Conservation (phyloP, 2,888 invertebrate species). For the Auanema freiburgensis region DNA sequence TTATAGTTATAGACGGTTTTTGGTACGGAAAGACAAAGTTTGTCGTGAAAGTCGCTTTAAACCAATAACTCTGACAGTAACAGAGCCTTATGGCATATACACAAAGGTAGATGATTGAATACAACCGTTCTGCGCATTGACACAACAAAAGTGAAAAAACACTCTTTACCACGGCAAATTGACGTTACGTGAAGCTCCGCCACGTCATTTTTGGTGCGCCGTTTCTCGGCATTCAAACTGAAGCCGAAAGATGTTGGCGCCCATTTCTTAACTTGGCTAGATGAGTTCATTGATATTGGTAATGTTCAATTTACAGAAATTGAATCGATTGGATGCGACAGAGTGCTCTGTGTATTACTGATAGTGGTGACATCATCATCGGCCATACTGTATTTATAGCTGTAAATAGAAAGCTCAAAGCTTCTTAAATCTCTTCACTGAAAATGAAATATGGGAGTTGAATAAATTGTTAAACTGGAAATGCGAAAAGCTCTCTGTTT, state of each 20-base stretch:
- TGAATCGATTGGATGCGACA: not conserved
- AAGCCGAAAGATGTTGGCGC: no score
- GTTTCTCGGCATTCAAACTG: no score
- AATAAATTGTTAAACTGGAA: no score
- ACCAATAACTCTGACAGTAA: not conserved
- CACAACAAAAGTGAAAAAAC: no score
- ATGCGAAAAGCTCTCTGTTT: no score
- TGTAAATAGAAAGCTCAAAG: no score
- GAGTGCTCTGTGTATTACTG: slow-evolving; percentile 2
- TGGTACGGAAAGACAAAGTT: not conserved
- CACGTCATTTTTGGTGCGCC: no score
- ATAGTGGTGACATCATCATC: not conserved
- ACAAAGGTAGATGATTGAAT: not conserved
- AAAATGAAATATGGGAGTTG: no score
- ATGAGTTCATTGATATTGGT: not conserved
- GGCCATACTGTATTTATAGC: not conserved
- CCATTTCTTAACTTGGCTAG: not conserved
- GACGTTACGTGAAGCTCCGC: no score
- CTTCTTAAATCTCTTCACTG: no score
- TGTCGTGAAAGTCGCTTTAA: slow-evolving; percentile 5
- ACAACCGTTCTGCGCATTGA: no score
- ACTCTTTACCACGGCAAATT: no score
- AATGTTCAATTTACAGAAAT: not conserved
- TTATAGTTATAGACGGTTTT: not conserved
- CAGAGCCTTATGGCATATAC: not conserved